Evolutionary conservation across 2,113 vertebrate genomes (phyloP).

Genomic region (Hipposideros armiger): DNA sequence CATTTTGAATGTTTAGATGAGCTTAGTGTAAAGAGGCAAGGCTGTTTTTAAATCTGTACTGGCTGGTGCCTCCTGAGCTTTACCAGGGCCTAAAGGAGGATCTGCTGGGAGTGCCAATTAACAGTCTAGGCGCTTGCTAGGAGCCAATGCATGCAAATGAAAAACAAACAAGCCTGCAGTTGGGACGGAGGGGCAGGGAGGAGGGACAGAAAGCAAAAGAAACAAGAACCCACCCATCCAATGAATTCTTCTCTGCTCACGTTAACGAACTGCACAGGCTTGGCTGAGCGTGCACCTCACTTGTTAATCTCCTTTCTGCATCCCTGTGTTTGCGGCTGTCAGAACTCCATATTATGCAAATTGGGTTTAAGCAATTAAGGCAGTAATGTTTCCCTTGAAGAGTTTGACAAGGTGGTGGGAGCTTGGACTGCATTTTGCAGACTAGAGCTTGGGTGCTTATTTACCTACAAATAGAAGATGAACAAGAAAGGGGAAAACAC

Average conservation of each 20-base stretch:
- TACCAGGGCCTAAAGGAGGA: constrained; percentile 39
- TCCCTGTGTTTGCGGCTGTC: constrained; percentile 89
- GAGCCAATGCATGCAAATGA: constrained; percentile 63
- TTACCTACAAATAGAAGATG: constrained; percentile 85
- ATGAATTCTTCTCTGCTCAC: constrained; percentile 79
- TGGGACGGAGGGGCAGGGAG: neutral
- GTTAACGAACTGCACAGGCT: constrained; percentile 79
- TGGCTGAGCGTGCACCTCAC: constrained; percentile 79
- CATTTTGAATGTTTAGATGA: constrained; percentile 45
- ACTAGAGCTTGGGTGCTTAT: constrained; percentile 84
- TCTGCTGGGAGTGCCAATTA: constrained; percentile 77
- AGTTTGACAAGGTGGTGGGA: constrained; percentile 89
- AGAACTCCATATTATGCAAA: constrained; percentile 89
- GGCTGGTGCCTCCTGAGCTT: constrained; percentile 17
- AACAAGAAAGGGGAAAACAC: constrained; percentile 70
- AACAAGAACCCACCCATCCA: constrained; percentile 75
- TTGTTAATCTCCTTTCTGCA: constrained; percentile 90
- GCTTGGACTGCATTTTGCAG: constrained; percentile 85
- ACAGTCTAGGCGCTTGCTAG: constrained; percentile 69
- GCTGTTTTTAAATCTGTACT: constrained; percentile 65
- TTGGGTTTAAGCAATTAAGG: constrained; percentile 91
- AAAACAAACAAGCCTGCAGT: constrained; percentile 77
- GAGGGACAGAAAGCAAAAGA: constrained; percentile 67
- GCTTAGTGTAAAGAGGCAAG: constrained; percentile 51
- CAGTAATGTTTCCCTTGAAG: constrained; percentile 90